Percentiles rank a stretch among this genome's conserved stretches.
These are phyloP conservation scores for Craseonycteris thonglongyai DNA, from an alignment of 2,113 vertebrate species.

Conservation along the genomic window DNA sequence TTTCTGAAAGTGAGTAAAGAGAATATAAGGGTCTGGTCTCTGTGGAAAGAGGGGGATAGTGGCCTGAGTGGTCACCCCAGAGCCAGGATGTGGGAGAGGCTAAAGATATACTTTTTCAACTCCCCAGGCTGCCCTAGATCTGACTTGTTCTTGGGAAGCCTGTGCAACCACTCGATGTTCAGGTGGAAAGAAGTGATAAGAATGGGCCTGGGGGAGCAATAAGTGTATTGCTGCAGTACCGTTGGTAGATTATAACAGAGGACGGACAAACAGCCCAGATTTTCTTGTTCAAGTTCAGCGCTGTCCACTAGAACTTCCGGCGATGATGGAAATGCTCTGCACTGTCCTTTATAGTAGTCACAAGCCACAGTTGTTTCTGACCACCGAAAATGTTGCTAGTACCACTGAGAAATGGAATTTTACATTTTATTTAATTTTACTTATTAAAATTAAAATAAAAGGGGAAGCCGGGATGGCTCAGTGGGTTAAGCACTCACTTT, in stretches of 20 bases:
- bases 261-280: not conserved
- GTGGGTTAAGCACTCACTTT: too few relatives aligned
- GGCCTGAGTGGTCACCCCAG: not conserved
- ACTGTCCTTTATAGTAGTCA: not conserved
- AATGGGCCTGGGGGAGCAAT: not conserved
- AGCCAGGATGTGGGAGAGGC: not conserved
- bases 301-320: not conserved
- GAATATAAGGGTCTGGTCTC: not conserved
- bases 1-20: not conserved
- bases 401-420: not conserved
- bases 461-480: too few relatives aligned
- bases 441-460: not conserved
- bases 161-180: not conserved
- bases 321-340: not conserved
- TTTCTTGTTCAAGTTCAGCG: not conserved
- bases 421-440: not conserved
- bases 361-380: not conserved
- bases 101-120: not conserved
- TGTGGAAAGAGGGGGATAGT: not conserved
- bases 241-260: not conserved
- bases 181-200: not conserved
- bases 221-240: not conserved
- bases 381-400: not conserved
- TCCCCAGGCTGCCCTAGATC: not conserved
- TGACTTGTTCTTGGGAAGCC: not conserved